Percentiles rank a stretch among this genome's conserved stretches.
phyloP scores from a whole-genome alignment of 2,888 invertebrate genomes.

The Sisyra nigra region DNA sequence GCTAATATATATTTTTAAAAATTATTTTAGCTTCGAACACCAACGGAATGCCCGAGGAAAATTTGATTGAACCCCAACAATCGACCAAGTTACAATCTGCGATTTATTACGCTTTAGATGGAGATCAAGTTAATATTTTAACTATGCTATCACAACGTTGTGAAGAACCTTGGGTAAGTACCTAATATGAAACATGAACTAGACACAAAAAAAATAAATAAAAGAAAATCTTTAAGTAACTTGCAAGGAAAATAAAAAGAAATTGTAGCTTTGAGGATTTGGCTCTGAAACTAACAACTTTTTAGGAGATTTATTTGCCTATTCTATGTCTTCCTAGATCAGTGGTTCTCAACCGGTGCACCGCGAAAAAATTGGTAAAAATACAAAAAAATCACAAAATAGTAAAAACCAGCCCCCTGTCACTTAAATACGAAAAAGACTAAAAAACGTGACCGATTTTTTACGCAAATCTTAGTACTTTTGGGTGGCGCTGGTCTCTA shows the following conservation, averaged over 20 bases:
- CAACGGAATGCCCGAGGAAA: constrained; percentile 31
- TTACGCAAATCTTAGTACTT: no score
- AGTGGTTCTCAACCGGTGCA: no score
- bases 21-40: constrained; percentile 9
- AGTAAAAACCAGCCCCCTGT: no score
- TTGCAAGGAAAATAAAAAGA: background rate
- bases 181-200: background rate
- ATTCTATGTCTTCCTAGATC: no score
- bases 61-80: constrained; percentile 26
- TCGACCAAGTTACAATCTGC: constrained; percentile 47
- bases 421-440: no score
- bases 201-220: background rate
- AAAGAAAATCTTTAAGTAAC: background rate
- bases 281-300: background rate
- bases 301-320: no score
- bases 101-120: constrained; percentile 54
- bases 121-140: constrained; percentile 51
- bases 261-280: background rate
- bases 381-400: no score
- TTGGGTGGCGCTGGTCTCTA: no score
- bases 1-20: constrained; percentile 7
- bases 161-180: constrained; percentile 47
- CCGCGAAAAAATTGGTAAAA: no score
- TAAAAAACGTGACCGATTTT: no score
- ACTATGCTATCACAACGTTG: constrained; percentile 47